Conservation (phyloP, 23 tunicate genomes). For the Trididemnum nubilum region DNA sequence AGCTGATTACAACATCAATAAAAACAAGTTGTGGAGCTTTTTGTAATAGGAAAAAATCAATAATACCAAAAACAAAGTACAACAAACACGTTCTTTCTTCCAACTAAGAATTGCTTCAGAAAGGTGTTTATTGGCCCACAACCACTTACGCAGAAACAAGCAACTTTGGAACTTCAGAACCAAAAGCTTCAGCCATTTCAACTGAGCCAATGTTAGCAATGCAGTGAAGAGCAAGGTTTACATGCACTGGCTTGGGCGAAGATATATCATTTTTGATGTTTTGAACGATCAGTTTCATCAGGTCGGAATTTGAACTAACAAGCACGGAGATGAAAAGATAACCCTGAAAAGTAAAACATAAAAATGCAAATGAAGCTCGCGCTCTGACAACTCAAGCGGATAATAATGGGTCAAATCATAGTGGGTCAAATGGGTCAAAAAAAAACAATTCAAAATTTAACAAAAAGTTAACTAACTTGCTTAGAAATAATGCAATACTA, state of each 20-base stretch:
- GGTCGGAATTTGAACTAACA: conserved; percentile 85
- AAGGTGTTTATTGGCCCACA: too few relatives aligned
- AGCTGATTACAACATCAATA: too few relatives aligned
- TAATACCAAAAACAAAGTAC: too few relatives aligned
- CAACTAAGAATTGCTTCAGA: too few relatives aligned
- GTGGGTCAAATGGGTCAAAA: too few relatives aligned
- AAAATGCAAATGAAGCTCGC: not conserved
- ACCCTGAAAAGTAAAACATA: conserved; percentile 66
- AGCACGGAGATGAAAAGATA: conserved; percentile 92
- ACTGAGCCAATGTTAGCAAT: conserved; percentile 95
- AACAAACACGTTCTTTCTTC: too few relatives aligned
- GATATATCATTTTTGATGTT: conserved; percentile 93
- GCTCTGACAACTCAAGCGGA: too few relatives aligned
- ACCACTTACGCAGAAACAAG: conserved; percentile 85
- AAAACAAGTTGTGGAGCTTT: too few relatives aligned
- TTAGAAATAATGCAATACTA: not conserved
- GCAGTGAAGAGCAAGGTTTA: conserved; percentile 97
- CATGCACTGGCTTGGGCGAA: conserved; percentile 91
- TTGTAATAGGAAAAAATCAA: too few relatives aligned
- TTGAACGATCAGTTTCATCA: conserved; percentile 95
- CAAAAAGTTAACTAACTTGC: not conserved
- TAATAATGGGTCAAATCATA: too few relatives aligned
- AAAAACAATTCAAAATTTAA: too few relatives aligned
- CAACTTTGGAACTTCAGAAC: conserved; percentile 81
- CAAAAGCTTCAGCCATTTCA: conserved; percentile 97